Evolutionary conservation across 2,888 invertebrate species (phyloP), one percentile per base, ranked within the genome.

Genomic region (Lagria hirta): DNA sequence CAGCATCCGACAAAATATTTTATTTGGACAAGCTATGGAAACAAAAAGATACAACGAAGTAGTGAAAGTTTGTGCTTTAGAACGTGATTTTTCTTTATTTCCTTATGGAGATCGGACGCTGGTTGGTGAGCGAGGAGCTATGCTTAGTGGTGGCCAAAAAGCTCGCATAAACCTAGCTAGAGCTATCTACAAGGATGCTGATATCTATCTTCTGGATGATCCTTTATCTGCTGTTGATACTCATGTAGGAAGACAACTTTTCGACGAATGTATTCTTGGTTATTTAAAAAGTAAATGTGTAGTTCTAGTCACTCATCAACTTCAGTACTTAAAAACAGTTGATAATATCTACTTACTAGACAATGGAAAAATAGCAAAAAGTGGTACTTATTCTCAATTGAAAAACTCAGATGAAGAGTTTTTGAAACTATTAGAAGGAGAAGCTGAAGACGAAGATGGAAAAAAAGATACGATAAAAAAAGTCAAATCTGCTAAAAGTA

Each of bases 71-170:
- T 83, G 83, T 58, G 79, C 80, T 2, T 61, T 85, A 42, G 60
- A 70, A 33, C 74, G 73, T 53, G 89, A 90, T 67, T 80, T 89
- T 54, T 76, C 79, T 48, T 78, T 82, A 51, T 78, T 89, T 55
- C 81, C 84, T 0, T 75, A 81, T 51, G 85, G 85, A n/a, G 89
- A 89, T 61, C 69, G 77, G 52, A 86, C 86, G 0, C 64, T 84
- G 37, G 84, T 89, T 1, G 88, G 88, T 3, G 88, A 90, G 58
- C 75, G 84, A 21, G 89, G 89, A n/a, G 78, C 83, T 0, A 81
- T 82, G 7, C 69, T 90, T 3, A 86, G 86, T 12, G 88, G 88
- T 4, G 88, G 88, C 7, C 88, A 89, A 69, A 79, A 80, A 64
- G 86, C 88, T 1, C 75, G 89, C 45, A 79, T 90, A 17, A 85